Evolutionary conservation across 1,140 invertebrate species (phyloP).

Genomic region (Cotesia chilonis): DNA sequence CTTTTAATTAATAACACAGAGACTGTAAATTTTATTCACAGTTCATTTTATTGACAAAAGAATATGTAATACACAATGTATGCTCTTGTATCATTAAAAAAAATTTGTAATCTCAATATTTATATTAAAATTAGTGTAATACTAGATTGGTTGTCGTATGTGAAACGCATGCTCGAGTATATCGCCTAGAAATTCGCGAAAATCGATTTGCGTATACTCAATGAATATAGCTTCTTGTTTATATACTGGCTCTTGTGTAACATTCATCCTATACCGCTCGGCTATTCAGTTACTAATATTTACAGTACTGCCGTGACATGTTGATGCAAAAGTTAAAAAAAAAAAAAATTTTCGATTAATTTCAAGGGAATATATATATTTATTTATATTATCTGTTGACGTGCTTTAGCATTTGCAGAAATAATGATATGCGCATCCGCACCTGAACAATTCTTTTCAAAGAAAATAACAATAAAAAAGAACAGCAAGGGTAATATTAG

Average conservation of each 20-base stretch:
- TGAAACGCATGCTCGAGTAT: conserved; percentile 9
- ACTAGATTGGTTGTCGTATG: not conserved
- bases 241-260: not conserved
- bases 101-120: too few species aligned
- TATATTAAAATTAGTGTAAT: not conserved
- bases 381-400: too few species aligned
- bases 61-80: too few species aligned
- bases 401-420: not conserved
- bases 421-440: not conserved
- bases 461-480: not conserved
- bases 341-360: too few species aligned
- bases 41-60: too few species aligned
- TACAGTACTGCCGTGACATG: too few species aligned
- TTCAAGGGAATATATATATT: too few species aligned
- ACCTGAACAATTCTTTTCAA: not conserved
- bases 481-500: not conserved
- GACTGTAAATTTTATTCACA: too few species aligned
- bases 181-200: not conserved
- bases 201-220: conserved; percentile 7
- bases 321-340: too few species aligned
- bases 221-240: not conserved
- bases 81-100: too few species aligned
- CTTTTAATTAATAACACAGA: too few species aligned
- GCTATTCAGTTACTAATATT: not conserved
- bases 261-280: not conserved